Evolutionary conservation across 35 echinoderm and acorn worm genomes (phyloP), one percentile per base, ranked within the genome.

Genomic region (Apostichopus japonicus): DNA sequence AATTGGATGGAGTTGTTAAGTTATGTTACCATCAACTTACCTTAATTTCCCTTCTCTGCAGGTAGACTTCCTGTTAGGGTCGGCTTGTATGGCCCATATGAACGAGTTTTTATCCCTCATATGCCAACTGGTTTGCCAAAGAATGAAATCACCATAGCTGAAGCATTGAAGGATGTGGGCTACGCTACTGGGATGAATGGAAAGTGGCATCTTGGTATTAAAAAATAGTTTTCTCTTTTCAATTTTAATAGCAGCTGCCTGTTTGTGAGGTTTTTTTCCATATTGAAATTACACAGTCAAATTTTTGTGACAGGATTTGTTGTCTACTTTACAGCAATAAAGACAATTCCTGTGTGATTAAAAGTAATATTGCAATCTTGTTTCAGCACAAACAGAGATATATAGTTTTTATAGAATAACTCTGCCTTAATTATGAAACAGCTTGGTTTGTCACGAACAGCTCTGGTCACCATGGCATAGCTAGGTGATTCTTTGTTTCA

Each of bases 161-260:
- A 95, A 72, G 94, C 92, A 17, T 54, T 96, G 79, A 93, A 96
- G 33, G 27, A 51, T 7, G 58, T 76, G 71, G 95, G 95, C 44
- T 96, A 96, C 62, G 86, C 70, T 8, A 96, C 95, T 24, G 95
- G 95, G 15, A 96, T 96, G 92, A 84, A 65, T 82, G 95, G 95
- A 23, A 96, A 96, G 56, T 96, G 95, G 92, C 95, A 96, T 91
- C 87, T 96, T 24, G 95, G 95, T 96, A 79, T 44, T 44, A 44
- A 77, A 17, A 80, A 77, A 19, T 77, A 8, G 7, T 27, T 77
- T 14, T n/a, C 19, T 27, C 8, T 8, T 8, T 27, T 27, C 7
- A 27, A 77, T n/a, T 8, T 61, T 61, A 61, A 61, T 61, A 61
- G 67, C 13, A 13, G 13, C 65, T 70, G 65, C n/a, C 13, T 72